Conservation (phyloP, 2,888 invertebrate genomes). For the Megalurothrips usitatus region DNA sequence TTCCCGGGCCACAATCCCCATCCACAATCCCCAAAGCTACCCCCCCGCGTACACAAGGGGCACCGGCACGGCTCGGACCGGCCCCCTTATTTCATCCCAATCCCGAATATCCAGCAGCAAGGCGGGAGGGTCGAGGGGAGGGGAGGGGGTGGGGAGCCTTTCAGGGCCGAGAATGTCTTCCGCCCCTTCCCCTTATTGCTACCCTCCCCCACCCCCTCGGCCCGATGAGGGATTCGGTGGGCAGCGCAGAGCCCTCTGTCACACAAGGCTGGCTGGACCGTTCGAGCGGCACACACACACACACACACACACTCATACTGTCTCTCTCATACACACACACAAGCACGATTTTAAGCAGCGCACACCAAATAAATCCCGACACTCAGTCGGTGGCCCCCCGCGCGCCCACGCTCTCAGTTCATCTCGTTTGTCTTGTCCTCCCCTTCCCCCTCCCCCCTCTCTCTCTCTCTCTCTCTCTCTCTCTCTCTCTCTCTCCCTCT, state of each 20-base stretch:
- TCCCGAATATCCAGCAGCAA: constrained; percentile 4
- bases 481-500: neutral
- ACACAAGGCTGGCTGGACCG: too few species aligned
- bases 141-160: neutral
- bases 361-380: constrained; percentile 16
- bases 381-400: constrained; percentile 6
- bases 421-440: constrained; percentile 12
- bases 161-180: neutral
- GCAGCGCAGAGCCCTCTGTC: too few species aligned
- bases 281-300: too few species aligned
- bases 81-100: neutral
- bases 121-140: neutral
- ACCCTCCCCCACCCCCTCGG: neutral
- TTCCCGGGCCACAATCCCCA: neutral
- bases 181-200: neutral
- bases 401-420: neutral
- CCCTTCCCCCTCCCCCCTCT: neutral
- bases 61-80: neutral
- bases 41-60: neutral
- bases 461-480: neutral
- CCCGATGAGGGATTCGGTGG: neutral
- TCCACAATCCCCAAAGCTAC: neutral
- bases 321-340: constrained; percentile 6
- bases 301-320: constrained; percentile 13
- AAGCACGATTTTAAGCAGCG: constrained; percentile 9